phyloP scores from a whole-genome alignment of 2,797 vertebrate species.

The Echiichthys vipera region DNA sequence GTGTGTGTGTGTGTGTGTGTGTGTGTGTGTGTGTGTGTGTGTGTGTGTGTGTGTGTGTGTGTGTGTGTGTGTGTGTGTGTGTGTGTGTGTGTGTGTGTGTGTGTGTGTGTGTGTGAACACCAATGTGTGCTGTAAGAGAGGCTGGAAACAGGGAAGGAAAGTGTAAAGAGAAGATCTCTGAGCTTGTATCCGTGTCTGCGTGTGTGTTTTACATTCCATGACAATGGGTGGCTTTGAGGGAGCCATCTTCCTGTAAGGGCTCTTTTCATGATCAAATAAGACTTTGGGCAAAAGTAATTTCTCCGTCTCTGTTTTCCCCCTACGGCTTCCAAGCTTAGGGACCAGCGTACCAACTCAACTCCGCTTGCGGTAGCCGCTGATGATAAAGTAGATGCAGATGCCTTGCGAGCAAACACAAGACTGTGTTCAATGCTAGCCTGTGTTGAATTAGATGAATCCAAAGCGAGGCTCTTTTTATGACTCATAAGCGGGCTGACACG shows the following conservation, averaged over 20 bases:
- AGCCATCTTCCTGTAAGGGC: conserved; percentile 64
- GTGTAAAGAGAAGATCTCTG: conserved; percentile 42
- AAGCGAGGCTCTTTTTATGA: conserved; percentile 58
- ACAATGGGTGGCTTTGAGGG: conserved; percentile 65
- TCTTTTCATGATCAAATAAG: conserved; percentile 63
- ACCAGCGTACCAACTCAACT: conserved; percentile 68
- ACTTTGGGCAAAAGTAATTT: conserved; percentile 58
- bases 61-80: conserved; percentile 16
- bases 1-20: conserved; percentile 24
- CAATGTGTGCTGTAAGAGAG: conserved; percentile 25
- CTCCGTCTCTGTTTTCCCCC: conserved; percentile 58
- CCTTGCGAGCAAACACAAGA: conserved; percentile 66
- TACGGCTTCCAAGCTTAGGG: conserved; percentile 53
- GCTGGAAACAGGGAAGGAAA: conserved; percentile 1
- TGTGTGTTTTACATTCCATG: conserved; percentile 69
- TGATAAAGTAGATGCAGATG: conserved; percentile 83
- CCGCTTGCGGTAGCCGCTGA: conserved; percentile 73
- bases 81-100: conserved; percentile 27
- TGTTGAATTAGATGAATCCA: conserved; percentile 75
- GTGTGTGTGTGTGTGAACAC: conserved; percentile 16
- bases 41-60: conserved; percentile 24
- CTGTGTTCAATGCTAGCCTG: conserved; percentile 63
- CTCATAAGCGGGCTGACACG: conserved; percentile 65
- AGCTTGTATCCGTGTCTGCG: conserved; percentile 40
- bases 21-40: conserved; percentile 23